Evolutionary conservation across 2,797 vertebrate genomes (phyloP), one percentile per base, ranked within the genome.

Genomic region (Vultur gryphus): DNA sequence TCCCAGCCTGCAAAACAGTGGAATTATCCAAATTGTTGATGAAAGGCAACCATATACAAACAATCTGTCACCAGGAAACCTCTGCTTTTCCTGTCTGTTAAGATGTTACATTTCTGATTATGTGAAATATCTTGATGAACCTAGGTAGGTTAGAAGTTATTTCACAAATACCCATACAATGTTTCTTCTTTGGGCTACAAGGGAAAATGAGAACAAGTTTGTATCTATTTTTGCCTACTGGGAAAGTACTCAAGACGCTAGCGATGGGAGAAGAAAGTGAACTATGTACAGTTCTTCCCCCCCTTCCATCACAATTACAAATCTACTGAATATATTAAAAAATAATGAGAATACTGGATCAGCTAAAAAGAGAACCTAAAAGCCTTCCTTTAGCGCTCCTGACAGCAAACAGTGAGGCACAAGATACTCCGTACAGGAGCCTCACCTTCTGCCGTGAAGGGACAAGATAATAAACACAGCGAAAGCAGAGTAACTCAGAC

Each of bases 381-480:
- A 82, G 49, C 35, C 7, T 25, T 48, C 33, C 28, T 43, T 65
- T 31, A 10, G 14, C 15, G 11, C 28, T 49, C 6, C 58, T 8
- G 65, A 6, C 20, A 67, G 52, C 29, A 18, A 37, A 51, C 31
- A 7, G 28, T 1, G 28, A 9, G 4, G 67, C 66, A 35, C 28
- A 13, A 26, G 28, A 25, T 7, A 5, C n/a, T 55, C 70, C 1
- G 6, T 18, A 7, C 35, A 20, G 88, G 57, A 77, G 26, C 39
- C 58, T 46, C 61, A 1, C 52, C 28, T 46, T 28, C 43, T 5
- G 72, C 83, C 16, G 33, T 0, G 16, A 35, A 25, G n/a, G 25
- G 29, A 7, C 64, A 25, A 8, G n/a, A 2, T 3, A 15, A 6
- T 0, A 8, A 58, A 7, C 21, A 2, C 24, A 5, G 71, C 1